Percentiles rank a stretch among this genome's conserved stretches.
Conservation (phyloP, 2,797 vertebrate species). For the Coreius guichenoti region DNA sequence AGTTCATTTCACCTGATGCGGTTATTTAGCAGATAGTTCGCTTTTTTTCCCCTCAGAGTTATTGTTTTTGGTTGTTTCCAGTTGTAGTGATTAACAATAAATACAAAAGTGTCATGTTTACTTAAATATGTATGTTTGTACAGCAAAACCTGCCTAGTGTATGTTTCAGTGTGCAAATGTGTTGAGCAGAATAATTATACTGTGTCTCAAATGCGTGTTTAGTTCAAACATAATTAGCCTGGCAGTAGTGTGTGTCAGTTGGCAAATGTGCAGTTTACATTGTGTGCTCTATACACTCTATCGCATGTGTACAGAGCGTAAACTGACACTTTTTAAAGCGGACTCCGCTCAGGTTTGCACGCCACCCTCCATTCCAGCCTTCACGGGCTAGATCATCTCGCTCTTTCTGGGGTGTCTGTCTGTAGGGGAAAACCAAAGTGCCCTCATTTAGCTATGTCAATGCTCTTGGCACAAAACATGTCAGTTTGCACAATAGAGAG, state of each 20-base stretch:
- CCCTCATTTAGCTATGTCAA: constrained; percentile 73
- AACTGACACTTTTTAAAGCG: constrained; percentile 46
- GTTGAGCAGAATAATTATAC: constrained; percentile 48
- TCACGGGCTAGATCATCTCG: not conserved
- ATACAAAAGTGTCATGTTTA: not conserved
- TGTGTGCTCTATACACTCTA: constrained; percentile 3
- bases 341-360: constrained; percentile 42
- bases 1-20: not conserved
- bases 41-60: not conserved
- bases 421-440: constrained; percentile 62
- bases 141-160: constrained; percentile 1
- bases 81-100: constrained; percentile 2
- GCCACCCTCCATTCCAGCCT: not conserved
- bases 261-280: constrained; percentile 34
- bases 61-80: not conserved
- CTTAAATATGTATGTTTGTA: constrained; percentile 3
- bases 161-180: constrained; percentile 48
- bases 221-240: constrained; percentile 50
- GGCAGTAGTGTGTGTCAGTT: constrained; percentile 38
- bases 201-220: constrained; percentile 43
- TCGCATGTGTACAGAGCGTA: constrained; percentile 30
- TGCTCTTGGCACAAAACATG: constrained; percentile 53
- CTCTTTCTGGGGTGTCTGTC: constrained; percentile 52
- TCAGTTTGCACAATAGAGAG: constrained; percentile 53
- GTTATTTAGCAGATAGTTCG: not conserved